Evolutionary conservation across 2,797 vertebrate genomes (phyloP).

Genomic region (Spheniscus humboldti): DNA sequence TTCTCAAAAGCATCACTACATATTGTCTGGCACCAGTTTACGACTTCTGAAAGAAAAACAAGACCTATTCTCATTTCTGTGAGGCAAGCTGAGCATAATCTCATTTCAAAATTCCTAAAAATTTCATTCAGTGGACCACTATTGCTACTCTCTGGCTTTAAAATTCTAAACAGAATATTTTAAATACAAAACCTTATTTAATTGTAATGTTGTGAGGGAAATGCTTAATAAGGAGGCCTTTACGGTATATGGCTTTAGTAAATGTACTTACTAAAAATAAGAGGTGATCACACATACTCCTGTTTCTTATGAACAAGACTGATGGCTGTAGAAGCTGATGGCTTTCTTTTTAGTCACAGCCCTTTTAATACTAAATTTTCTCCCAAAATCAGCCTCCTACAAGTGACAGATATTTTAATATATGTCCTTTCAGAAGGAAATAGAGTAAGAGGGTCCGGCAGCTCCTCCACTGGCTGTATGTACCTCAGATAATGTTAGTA

Average conservation of each 20-base stretch:
- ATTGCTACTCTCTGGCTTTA: not conserved
- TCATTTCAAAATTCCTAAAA: not conserved
- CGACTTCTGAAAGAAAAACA: not conserved
- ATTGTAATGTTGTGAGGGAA: not conserved
- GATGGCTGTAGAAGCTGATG: not conserved
- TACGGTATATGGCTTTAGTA: not conserved
- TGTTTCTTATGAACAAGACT: not conserved
- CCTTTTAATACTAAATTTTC: not conserved
- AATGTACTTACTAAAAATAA: not conserved
- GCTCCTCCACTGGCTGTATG: not conserved
- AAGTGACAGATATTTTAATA: not conserved
- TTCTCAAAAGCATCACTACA: not conserved
- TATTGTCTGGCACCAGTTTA: not conserved
- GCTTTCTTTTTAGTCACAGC: not conserved
- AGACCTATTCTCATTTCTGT: not conserved
- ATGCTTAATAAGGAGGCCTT: not conserved
- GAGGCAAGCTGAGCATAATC: not conserved
- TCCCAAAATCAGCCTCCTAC: not conserved
- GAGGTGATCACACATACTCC: not conserved
- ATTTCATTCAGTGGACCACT: not conserved
- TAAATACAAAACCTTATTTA: not conserved
- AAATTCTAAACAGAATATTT: not conserved
- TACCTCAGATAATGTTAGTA: not conserved
- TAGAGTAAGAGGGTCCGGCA: not conserved
- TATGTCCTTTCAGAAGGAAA: not conserved